Base-by-base conservation (phyloP, 1,140 invertebrate genomes). In the Campoletis sonorensis region DNA sequence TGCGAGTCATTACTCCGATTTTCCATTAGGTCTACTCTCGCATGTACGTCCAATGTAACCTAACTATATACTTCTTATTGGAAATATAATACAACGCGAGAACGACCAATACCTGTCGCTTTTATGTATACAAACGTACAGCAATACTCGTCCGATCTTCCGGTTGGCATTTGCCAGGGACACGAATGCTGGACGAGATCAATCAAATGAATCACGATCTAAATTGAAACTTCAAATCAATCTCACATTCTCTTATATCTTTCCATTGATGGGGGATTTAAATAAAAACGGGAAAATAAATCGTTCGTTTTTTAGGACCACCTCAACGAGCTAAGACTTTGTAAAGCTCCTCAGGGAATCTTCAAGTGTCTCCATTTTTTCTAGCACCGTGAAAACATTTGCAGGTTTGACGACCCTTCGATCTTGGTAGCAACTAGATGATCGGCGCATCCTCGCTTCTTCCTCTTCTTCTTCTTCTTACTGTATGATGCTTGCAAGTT, bases 1-100 rank as follows among this genome's bases (percentile, higher is more conserved):
- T 86, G 86, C 88, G 81, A 89, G 85, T 90, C 87, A 91, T 90
- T 91, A 90, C 85, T 87, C 85, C 84, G 88, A 89, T 90, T 89
- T 89, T 84, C 86, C 86, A 89, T 90, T 88, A 88, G 64, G 82
- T 83, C 79, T 72, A 79, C 71, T 33, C 58, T 40, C n/a, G 40
- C 64, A 23, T 45, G 64, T 79, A 68, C 68, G 37, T 40, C 79
- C 26, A 21, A 61, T 70, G 27, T 70, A 70, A 64, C 21, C 11
- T 33, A 68, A 68, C 72, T 70, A 80, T 79, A 70, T 51, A 68
- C 64, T 73, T 26, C n/a, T 27, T 23, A 73, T 64, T 61, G 54
- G 37, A 58, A 64, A 64, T 61, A 78, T 61, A 15, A 78, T 64
- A n/a, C 54, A 21, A 26, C 21, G 72, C 45, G 40, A 70, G 67